phyloP scores from a whole-genome alignment of 2,797 vertebrate species.

The Myioborus miniatus region DNA sequence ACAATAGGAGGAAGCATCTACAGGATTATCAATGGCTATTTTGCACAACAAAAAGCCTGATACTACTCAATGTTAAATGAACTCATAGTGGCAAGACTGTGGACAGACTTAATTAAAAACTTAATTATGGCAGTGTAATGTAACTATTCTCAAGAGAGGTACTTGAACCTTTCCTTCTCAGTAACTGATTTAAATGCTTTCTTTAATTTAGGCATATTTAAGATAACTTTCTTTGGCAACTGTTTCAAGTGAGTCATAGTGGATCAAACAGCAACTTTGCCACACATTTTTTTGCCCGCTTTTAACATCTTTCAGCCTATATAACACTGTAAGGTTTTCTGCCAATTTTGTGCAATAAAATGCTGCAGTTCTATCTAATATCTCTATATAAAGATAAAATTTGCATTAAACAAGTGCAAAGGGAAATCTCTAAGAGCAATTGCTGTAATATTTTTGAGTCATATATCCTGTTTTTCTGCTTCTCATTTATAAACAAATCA shows the following conservation, averaged over 20 bases:
- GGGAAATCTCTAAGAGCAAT: background rate
- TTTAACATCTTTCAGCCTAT: background rate
- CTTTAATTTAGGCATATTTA: background rate
- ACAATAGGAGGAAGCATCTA: background rate
- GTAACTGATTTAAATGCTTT: background rate
- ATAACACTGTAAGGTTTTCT: background rate
- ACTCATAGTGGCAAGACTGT: background rate
- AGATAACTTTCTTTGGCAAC: background rate
- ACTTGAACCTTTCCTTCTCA: background rate
- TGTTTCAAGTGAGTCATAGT: background rate
- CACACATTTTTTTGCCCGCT: background rate
- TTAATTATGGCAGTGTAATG: background rate
- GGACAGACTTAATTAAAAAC: background rate
- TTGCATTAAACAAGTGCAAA: background rate
- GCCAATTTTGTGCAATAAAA: background rate
- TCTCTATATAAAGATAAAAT: background rate
- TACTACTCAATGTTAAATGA: background rate
- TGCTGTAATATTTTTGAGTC: background rate
- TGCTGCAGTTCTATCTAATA: background rate
- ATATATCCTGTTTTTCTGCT: background rate
- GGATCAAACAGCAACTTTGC: background rate
- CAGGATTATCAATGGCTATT: background rate
- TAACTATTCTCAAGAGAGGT: background rate
- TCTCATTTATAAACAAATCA: background rate
- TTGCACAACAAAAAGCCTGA: background rate